Evolutionary conservation across 2,888 invertebrate genomes (phyloP).

Genomic region (Argyra leucocephala): DNA sequence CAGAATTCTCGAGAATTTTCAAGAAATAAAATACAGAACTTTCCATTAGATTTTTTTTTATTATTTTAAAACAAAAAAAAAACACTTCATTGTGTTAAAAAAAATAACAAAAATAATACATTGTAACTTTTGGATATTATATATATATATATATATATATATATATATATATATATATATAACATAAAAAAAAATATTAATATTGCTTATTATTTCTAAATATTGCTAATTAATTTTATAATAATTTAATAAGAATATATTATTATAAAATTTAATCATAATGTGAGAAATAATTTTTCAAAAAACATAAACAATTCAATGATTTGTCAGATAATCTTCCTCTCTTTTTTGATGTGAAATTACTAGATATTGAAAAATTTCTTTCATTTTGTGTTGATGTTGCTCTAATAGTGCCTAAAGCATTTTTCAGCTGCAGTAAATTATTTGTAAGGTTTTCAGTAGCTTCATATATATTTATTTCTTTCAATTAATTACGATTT

Average conservation of each 20-base stretch:
- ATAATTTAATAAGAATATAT: neutral
- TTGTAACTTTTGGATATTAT: neutral
- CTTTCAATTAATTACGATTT: slow-evolving; percentile 2
- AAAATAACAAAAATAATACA: slow-evolving; percentile 2
- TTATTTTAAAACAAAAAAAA: slow-evolving; percentile 5
- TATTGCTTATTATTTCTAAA: neutral
- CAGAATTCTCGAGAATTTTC: slow-evolving; percentile 5
- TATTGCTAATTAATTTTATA: no score
- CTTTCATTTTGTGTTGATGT: slow-evolving; percentile 8
- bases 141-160: no score
- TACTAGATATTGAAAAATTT: neutral
- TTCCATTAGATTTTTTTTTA: neutral
- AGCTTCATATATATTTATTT: neutral
- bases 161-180: no score
- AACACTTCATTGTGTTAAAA: slow-evolving; percentile 1
- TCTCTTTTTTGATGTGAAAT: slow-evolving; percentile 9
- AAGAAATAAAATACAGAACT: neutral
- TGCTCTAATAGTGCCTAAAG: neutral
- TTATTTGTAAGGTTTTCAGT: slow-evolving; percentile 5
- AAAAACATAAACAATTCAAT: slow-evolving; percentile 9
- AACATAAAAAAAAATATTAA: neutral
- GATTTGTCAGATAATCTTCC: slow-evolving; percentile 9
- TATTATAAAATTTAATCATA: slow-evolving; percentile 9
- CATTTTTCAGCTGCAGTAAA: slow-evolving; percentile 4
- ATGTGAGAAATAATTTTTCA: slow-evolving; percentile 7